Conservation (phyloP, 2,113 vertebrate genomes). For the Salminus brasiliensis region DNA sequence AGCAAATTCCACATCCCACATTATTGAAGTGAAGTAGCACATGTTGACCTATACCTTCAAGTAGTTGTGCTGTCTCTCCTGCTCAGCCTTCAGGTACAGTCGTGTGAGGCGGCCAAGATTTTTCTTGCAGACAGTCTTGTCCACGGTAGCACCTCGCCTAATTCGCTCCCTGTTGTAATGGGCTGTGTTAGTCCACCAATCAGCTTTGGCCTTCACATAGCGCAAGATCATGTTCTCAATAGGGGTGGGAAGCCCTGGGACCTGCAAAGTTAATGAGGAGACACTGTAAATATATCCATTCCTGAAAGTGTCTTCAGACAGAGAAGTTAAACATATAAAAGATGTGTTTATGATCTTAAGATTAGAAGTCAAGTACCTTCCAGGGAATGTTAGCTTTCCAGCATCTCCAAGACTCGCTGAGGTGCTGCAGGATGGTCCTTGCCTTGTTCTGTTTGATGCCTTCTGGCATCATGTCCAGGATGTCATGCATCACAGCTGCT, state of each 20-base stretch:
- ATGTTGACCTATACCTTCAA: slow-evolving; percentile 82
- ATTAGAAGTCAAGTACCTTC: slow-evolving; percentile 80
- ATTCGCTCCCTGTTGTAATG: slow-evolving; percentile 98
- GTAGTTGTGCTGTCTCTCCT: slow-evolving; percentile 98
- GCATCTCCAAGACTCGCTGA: slow-evolving; percentile 98
- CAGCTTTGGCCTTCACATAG: slow-evolving; percentile 98
- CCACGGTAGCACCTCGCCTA: slow-evolving; percentile 96
- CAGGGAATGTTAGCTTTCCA: slow-evolving; percentile 99
- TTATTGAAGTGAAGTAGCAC: background rate
- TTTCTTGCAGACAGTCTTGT: slow-evolving; percentile 99
- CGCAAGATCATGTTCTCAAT: slow-evolving; percentile 99
- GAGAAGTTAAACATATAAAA: no score
- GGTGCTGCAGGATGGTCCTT: slow-evolving; percentile 96
- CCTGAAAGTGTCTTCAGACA: no score
- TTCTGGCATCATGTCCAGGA: slow-evolving; percentile 99
- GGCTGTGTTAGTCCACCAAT: slow-evolving; percentile 99
- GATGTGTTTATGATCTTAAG: no score
- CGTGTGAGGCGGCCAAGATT: slow-evolving; percentile 95
- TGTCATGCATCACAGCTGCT: slow-evolving; percentile 98
- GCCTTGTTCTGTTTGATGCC: slow-evolving; percentile 99
- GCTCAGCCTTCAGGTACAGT: slow-evolving; percentile 96
- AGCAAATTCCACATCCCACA: no score
- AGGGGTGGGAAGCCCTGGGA: slow-evolving; percentile 95
- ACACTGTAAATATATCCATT: background rate
- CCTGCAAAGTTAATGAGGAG: slow-evolving; percentile 69